phyloP scores from a whole-genome alignment of 2,113 vertebrate species.

The Elanoides forficatus region DNA sequence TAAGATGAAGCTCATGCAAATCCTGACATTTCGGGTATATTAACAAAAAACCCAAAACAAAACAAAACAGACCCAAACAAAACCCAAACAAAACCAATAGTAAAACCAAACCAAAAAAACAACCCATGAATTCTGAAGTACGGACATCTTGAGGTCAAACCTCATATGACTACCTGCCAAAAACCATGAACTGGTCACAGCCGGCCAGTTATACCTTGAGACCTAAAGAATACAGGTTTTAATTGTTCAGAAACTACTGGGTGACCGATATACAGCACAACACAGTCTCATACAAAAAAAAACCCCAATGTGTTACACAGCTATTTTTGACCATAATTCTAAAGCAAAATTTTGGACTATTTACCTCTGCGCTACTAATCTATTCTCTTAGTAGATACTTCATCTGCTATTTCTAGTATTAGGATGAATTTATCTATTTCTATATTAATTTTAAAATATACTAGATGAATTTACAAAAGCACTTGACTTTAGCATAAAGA shows the following conservation, averaged over 20 bases:
- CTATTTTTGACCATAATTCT: neutral
- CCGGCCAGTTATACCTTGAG: neutral
- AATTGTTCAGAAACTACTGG: neutral
- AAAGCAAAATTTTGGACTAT: neutral
- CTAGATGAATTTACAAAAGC: neutral
- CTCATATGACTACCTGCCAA: neutral
- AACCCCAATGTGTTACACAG: rapidly evolving
- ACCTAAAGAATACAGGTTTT: neutral
- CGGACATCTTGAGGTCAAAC: neutral
- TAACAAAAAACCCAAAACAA: neutral
- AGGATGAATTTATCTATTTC: neutral
- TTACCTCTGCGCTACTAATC: neutral
- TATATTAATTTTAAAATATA: neutral
- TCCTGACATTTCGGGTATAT: neutral
- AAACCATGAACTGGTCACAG: neutral
- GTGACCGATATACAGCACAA: neutral
- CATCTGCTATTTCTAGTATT: neutral
- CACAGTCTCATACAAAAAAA: neutral
- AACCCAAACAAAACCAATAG: neutral
- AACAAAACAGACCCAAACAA: neutral
- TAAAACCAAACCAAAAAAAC: neutral
- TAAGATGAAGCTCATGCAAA: neutral
- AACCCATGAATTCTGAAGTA: neutral
- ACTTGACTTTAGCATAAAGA: neutral
- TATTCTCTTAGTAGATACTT: neutral